phyloP scores from a whole-genome alignment of 2,797 vertebrate species.

The Sphenodon punctatus region DNA sequence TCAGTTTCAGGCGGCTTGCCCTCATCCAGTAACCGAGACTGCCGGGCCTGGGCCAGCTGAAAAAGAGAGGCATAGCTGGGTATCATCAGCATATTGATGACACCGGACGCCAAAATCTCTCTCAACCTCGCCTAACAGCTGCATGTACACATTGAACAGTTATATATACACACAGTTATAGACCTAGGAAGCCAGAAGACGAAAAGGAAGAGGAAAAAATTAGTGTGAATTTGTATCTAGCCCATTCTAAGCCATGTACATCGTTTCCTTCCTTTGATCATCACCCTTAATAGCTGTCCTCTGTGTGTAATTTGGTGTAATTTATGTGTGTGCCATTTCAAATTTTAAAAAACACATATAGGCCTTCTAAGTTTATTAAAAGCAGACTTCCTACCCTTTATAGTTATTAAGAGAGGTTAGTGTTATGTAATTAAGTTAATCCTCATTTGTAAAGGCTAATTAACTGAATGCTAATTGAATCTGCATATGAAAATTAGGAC shows the following conservation, averaged over 20 bases:
- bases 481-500: constrained; percentile 72
- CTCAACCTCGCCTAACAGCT: no score
- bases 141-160: no score
- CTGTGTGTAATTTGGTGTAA: constrained; percentile 60
- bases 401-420: constrained; percentile 73
- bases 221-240: constrained; percentile 50
- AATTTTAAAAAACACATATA: constrained; percentile 66
- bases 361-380: constrained; percentile 67
- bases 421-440: constrained; percentile 73
- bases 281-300: constrained; percentile 60
- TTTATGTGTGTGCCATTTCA: constrained; percentile 64
- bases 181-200: constrained; percentile 45
- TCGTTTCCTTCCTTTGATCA: constrained; percentile 62
- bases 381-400: constrained; percentile 59
- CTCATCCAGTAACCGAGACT: no score
- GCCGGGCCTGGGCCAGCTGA: no score
- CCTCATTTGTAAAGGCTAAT: constrained; percentile 72
- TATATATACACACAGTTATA: no score
- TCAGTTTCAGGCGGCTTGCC: no score
- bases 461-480: constrained; percentile 72
- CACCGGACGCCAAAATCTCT: no score
- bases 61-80: no score
- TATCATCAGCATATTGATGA: no score
- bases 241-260: constrained; percentile 15
- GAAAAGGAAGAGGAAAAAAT: background rate